A percentile compares a stretch with the other conserved stretches of the same genome.
These are phyloP conservation scores for Gortyna flavago DNA, from an alignment of 2,888 invertebrate species.

Conservation along the genomic window DNA sequence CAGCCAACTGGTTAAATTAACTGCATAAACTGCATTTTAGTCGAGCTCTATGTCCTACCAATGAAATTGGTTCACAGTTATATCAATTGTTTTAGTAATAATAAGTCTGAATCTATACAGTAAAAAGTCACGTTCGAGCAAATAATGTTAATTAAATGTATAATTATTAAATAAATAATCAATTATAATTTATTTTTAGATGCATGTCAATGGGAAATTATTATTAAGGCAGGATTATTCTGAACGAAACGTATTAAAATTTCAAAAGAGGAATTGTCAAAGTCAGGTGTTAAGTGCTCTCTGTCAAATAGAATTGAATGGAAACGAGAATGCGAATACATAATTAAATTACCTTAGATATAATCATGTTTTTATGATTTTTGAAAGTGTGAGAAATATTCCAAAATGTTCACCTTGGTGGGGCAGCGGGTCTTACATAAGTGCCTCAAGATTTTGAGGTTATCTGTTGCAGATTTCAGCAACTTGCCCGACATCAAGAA, in stretches of 20 bases:
- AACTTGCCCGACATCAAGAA: conserved; percentile 85
- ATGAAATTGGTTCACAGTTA: too few relatives aligned
- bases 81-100: too few relatives aligned
- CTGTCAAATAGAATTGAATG: conserved; percentile 69
- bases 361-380: conserved; percentile 72
- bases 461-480: conserved; percentile 84
- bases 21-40: too few relatives aligned
- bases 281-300: conserved; percentile 75
- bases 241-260: conserved; percentile 42
- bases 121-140: too few relatives aligned
- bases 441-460: conserved; percentile 89
- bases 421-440: conserved; percentile 85
- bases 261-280: conserved; percentile 78
- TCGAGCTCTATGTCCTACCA: too few relatives aligned
- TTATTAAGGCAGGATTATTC: too few relatives aligned
- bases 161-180: too few relatives aligned
- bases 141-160: too few relatives aligned
- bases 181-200: too few relatives aligned
- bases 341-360: conserved; percentile 72
- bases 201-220: too few relatives aligned
- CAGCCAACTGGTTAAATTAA: too few relatives aligned
- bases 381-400: conserved; percentile 54
- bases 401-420: conserved; percentile 82
- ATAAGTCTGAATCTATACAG: too few relatives aligned
- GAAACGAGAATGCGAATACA: conserved; percentile 67